These are phyloP conservation scores for Phengaris arion DNA, from an alignment of 2,888 invertebrate genomes.

Conservation along the genomic window DNA sequence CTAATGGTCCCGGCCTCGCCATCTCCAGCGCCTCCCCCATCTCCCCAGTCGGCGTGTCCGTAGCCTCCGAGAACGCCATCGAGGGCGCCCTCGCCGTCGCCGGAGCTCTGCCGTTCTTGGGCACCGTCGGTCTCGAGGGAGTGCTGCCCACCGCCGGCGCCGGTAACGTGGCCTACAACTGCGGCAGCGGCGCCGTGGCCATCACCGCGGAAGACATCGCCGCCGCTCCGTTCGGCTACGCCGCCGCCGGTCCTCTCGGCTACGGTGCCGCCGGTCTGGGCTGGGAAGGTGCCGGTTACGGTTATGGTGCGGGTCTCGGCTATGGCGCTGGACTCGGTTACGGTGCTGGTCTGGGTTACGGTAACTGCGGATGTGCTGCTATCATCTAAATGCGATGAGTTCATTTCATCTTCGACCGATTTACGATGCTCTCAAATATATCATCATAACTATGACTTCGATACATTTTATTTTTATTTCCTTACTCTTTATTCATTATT, in stretches of 20 bases:
- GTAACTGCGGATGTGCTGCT: not conserved
- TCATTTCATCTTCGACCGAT: not conserved
- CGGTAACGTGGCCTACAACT: slow-evolving; percentile 43
- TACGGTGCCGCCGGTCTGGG: slow-evolving; percentile 28
- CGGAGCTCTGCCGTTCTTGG: slow-evolving; percentile 49
- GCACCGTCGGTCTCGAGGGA: slow-evolving; percentile 50
- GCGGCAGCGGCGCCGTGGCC: slow-evolving; percentile 43
- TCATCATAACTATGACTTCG: not conserved
- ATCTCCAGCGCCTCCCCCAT: slow-evolving; percentile 45
- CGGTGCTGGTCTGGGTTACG: not conserved
- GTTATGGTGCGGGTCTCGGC: slow-evolving; percentile 39
- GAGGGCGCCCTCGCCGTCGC: slow-evolving; percentile 46
- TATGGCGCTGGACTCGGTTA: slow-evolving; percentile 21
- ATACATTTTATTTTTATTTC: not conserved
- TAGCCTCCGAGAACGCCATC: slow-evolving; percentile 47
- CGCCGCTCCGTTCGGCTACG: slow-evolving; percentile 29
- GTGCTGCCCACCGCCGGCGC: slow-evolving; percentile 42
- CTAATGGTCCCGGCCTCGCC: slow-evolving; percentile 39
- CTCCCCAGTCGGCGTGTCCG: slow-evolving; percentile 40
- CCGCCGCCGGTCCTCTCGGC: slow-evolving; percentile 26
- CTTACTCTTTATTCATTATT: not conserved
- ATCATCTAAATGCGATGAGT: not conserved
- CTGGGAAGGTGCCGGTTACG: slow-evolving; percentile 26
- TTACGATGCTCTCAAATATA: not conserved
- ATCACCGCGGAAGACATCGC: slow-evolving; percentile 39